Evolutionary conservation across 2,797 vertebrate genomes (phyloP), one percentile per base, ranked within the genome.

Genomic region (Denticeps clupeoides): DNA sequence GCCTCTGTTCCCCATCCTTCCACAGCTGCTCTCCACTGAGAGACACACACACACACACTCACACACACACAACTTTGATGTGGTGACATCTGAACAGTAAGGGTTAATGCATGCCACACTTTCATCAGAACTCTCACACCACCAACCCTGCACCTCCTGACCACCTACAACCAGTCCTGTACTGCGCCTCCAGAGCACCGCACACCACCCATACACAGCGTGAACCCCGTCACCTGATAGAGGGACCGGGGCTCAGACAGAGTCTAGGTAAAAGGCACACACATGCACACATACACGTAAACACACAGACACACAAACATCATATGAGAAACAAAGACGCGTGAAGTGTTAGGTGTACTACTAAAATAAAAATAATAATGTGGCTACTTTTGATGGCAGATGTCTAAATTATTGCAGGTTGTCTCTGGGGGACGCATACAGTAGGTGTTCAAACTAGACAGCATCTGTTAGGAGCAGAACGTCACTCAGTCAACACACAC

Each of bases 351-450:
- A 11, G 45, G 79, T 82, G 79, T 78, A 73, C 87, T 84, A 77
- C 79, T 52, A 63, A 67, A 67, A 69, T 59, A 75, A 79, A 79
- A n/a, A n/a, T n/a, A n/a, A 79, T 72, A 77, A 78, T 73, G 70
- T 71, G 83, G 74, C 63, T 50, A 79, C 64, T 68, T 69, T 77
- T 78, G 65, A 65, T 69, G 69, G 75, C 81, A 88, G 84, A 87
- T 86, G 82, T 73, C 79, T 81, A 78, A 80, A 84, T 79, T 76
- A 87, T 73, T 73, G 76, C 80, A 75, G 74, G 70, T 64, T 57
- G 76, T 72, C 83, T 84, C 84, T 55, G 37, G 85, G 82, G 86
- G 84, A 75, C 71, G 51, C 2, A 57, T 57, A 72, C 74, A 55
- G 67, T 55, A 62, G 76, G 77, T 80, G 64, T 65, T 51, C 67